phyloP scores from a whole-genome alignment of 2,797 vertebrate genomes.

The Glyptemys insculpta region DNA sequence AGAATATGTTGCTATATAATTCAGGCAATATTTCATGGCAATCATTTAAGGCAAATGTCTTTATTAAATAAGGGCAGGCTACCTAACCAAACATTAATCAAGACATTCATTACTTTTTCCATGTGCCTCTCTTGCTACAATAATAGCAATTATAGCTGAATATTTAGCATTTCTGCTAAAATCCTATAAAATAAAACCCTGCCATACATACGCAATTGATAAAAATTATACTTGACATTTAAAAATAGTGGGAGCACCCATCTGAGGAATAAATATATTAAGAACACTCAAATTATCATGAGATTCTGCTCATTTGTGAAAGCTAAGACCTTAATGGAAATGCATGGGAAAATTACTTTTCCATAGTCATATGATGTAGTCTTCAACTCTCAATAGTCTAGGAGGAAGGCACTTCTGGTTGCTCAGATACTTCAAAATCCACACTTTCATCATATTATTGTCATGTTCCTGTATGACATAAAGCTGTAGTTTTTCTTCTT shows the following conservation, averaged over 20 bases:
- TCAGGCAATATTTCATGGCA: background rate
- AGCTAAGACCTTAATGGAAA: background rate
- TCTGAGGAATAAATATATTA: background rate
- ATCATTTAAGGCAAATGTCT: rapidly evolving
- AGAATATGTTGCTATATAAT: background rate
- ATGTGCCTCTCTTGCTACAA: background rate
- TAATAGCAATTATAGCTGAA: background rate
- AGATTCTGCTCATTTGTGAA: background rate
- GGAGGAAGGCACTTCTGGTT: rapidly evolving
- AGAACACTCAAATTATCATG: background rate
- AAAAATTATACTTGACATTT: background rate
- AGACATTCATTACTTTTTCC: background rate
- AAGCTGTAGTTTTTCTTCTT: background rate
- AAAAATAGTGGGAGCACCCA: background rate
- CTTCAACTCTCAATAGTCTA: background rate
- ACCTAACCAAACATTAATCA: background rate
- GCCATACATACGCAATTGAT: background rate
- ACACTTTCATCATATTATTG: background rate
- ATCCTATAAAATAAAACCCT: background rate
- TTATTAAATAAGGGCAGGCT: background rate
- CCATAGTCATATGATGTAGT: background rate
- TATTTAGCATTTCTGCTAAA: background rate
- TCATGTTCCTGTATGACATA: background rate
- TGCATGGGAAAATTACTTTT: background rate
- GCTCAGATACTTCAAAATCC: background rate